Base-by-base conservation (phyloP, 2,888 invertebrate genomes). In the Oscheius onirici region DNA sequence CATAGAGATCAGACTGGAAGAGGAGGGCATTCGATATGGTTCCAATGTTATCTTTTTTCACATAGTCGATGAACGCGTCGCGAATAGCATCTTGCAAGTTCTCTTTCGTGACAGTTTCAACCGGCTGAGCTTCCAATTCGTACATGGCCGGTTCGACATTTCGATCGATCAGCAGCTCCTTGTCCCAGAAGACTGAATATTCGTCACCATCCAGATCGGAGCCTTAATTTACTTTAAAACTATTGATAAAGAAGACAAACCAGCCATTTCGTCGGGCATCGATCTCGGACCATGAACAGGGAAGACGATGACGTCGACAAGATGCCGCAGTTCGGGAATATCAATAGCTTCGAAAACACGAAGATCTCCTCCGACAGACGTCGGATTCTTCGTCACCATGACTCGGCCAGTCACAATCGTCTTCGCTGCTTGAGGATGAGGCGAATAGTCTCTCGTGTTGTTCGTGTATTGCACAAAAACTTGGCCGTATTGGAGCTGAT, bases 161-260 rank as follows among this genome's bases (percentile, higher is more conserved):
- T 17, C 65, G 60, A 3, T 85, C 85, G 46, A 88, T 85, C 41
- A 88, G 83, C 26, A 89, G 72, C 10, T 83, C 70, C 46, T 81
- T 73, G 71, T 88, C 84, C 89, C 89, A 89, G 34, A 87, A 83
- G 10, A 89, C 87, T 49, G 88, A 84, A 78, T 87, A 89, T 75
- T 88, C 88, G 74, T 89, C 89, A 2, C 89, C 89, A 73, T 89
- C 89, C 71, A 89, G 76, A 79, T 89, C 89, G 10, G 88, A 88
- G 3, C 89, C 83, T 80, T 17, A 63, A 61, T 13, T 17, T 40
- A 49, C 6, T 24, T 2, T 13, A 26, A 15, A 15, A 20, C 20
- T 3, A 6, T 28, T 17, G 34, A 22, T 17, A 10, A 66, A 34
- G 24, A 11, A n/a, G 22, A 28, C 17, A 20, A 41, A 77, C 82